Evolutionary conservation across 2,888 invertebrate genomes (phyloP).

Genomic region (Lasioglossum zephyrum): DNA sequence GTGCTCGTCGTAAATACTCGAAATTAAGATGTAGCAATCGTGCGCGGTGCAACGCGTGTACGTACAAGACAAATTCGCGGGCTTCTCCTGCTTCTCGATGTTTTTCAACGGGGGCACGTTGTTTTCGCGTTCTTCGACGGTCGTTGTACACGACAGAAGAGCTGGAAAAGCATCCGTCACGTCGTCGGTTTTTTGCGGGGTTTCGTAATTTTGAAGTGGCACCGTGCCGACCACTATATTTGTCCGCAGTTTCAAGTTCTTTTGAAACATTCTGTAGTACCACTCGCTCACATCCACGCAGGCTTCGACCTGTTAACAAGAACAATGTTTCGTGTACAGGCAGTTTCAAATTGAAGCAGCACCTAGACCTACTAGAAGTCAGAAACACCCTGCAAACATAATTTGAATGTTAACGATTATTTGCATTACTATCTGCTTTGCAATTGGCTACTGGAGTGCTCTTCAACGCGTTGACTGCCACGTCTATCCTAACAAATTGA

Average conservation of each 20-base stretch:
- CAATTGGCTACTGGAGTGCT: background rate
- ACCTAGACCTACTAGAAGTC: background rate
- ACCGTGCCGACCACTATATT: conserved; percentile 76
- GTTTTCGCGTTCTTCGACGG: conserved; percentile 41
- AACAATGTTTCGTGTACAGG: conserved; percentile 15
- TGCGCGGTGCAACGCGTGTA: conserved; percentile 22
- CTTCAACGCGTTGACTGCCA: background rate
- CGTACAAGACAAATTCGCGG: conserved; percentile 49
- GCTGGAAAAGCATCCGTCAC: conserved; percentile 39
- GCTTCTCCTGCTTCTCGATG: conserved; percentile 31
- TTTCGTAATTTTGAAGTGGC: conserved; percentile 77
- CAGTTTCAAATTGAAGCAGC: background rate
- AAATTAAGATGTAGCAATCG: conserved; percentile 37
- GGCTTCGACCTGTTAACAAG: conserved; percentile 73
- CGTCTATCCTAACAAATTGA: background rate
- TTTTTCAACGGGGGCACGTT: conserved; percentile 33
- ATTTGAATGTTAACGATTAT: background rate
- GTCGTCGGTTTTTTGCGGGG: conserved; percentile 60
- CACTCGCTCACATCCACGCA: conserved; percentile 78
- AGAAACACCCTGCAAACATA: background rate
- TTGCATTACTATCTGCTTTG: background rate
- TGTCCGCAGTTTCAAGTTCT: conserved; percentile 78
- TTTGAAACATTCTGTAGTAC: conserved; percentile 80
- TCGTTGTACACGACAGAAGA: conserved; percentile 30
- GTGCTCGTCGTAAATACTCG: conserved; percentile 40